Conservation (phyloP, 2,797 vertebrate species). For the Microctenopoma lineatum region DNA sequence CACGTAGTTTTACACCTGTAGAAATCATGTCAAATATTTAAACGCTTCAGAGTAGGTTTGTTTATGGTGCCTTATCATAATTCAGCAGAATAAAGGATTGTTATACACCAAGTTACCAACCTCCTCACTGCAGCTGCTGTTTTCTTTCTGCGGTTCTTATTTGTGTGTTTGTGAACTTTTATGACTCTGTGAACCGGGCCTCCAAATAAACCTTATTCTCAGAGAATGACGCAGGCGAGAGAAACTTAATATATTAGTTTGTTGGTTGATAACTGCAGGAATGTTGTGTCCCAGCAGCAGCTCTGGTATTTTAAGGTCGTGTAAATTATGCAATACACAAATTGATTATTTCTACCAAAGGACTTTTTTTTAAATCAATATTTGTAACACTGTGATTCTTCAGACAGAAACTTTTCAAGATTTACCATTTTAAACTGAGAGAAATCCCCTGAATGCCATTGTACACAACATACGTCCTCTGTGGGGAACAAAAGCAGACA, state of each 20-base stretch:
- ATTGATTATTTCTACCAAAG: slow-evolving; percentile 5
- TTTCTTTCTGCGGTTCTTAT: slow-evolving; percentile 8
- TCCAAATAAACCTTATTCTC: neutral
- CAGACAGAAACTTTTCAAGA: neutral
- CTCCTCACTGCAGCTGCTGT: neutral
- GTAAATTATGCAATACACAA: neutral
- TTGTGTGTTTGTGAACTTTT: slow-evolving; percentile 12
- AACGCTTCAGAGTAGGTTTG: slow-evolving; percentile 15
- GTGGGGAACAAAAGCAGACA: slow-evolving; percentile 12
- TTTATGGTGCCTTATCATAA: neutral
- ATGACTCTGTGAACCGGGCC: neutral
- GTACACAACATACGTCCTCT: neutral
- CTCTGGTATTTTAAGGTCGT: slow-evolving; percentile 15
- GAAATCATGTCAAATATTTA: neutral
- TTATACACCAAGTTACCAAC: neutral
- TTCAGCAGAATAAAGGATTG: neutral
- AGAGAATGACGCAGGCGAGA: neutral
- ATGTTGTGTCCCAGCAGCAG: slow-evolving; percentile 1
- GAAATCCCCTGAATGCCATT: neutral
- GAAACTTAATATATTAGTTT: neutral
- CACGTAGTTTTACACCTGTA: slow-evolving; percentile 2
- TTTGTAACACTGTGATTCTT: neutral
- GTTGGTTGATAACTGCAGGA: slow-evolving; percentile 28
- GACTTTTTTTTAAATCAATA: neutral
- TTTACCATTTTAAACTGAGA: neutral